Evolutionary conservation across 2,113 vertebrate genomes (phyloP), one percentile per base, ranked within the genome.

Genomic region (Zapornia atra): DNA sequence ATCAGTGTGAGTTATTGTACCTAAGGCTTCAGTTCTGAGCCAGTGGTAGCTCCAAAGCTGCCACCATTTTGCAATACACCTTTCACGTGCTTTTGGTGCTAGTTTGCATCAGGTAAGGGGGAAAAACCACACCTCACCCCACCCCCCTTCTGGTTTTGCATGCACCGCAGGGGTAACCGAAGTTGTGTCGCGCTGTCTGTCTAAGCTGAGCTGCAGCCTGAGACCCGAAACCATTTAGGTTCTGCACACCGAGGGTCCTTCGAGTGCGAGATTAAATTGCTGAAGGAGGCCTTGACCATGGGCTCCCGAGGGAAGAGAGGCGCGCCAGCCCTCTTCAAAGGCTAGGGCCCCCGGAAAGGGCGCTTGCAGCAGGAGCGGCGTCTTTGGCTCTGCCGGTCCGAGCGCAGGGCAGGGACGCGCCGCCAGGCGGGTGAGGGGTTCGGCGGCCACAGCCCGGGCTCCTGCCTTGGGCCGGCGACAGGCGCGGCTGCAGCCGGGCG

Each of bases 201-300:
- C 51, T 20, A 14, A 59, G 15, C 13, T 12, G 4, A 51, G 3
- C 42, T 46, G 25, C 24, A 0, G 22, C 4, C 59, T 6, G 15
- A 16, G 15, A 16, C 15, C 9, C 28, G 5, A 29, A 29, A 10
- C 9, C 53, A 15, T 28, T 53, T 53, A 22, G 2, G 4, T 24
- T 44, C 28, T 21, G 1, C 4, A 0, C 1, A 2, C 2, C 2
- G 5, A 26, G 34, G 18, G 18, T 16, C 28, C 12, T 21, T 19
- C 3, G 13, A 15, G 0, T 8, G 1, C 1, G 44, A 20, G 18
- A 9, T 2, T 5, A 4, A 34, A 10, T 0, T 3, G 15, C 28
- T 12, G 9, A 9, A 6, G 4, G 5, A 48, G 26, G 7, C 19
- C 64, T 15, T 15, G 12, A 6, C 2, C 3, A 4, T 1, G 40